Percentiles rank a stretch among this genome's conserved stretches.
phyloP scores from a whole-genome alignment of 2,888 invertebrate species.

The Desoria tigrina region DNA sequence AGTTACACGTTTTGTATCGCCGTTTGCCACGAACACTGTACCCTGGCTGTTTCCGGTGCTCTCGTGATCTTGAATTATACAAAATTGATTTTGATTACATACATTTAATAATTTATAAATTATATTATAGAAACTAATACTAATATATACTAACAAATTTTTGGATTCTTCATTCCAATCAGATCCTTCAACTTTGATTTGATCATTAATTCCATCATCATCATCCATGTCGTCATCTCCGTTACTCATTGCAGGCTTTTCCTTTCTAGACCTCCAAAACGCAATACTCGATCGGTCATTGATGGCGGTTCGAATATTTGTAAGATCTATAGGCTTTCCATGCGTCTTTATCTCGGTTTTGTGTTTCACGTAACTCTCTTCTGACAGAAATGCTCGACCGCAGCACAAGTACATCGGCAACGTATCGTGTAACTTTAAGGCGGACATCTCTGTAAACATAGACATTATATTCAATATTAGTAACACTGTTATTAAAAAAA shows the following conservation, averaged over 20 bases:
- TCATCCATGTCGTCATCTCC: slow-evolving; percentile 11
- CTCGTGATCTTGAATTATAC: no score
- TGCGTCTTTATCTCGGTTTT: slow-evolving; percentile 17
- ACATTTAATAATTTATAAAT: no score
- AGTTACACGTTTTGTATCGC: not conserved
- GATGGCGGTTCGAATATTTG: slow-evolving; percentile 21
- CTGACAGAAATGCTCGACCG: slow-evolving; percentile 30
- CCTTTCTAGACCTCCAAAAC: slow-evolving; percentile 24
- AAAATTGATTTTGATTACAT: no score
- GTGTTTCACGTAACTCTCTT: slow-evolving; percentile 30
- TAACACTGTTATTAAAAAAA: no score
- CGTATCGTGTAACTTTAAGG: slow-evolving; percentile 10
- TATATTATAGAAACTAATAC: no score
- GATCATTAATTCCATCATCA: not conserved
- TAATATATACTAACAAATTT: no score
- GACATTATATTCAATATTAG: not conserved
- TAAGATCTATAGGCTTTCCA: slow-evolving; percentile 21
- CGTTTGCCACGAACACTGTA: no score
- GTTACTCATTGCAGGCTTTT: not conserved
- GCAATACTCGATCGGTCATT: slow-evolving; percentile 5
- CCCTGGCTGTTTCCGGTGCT: no score
- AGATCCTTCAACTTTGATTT: not conserved
- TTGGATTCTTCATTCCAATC: not conserved
- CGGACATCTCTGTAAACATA: slow-evolving; percentile 16
- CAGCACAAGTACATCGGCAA: slow-evolving; percentile 28